Evolutionary conservation across 2,113 vertebrate genomes (phyloP), one percentile per base, ranked within the genome.

Genomic region (Pygoscelis antarcticus): DNA sequence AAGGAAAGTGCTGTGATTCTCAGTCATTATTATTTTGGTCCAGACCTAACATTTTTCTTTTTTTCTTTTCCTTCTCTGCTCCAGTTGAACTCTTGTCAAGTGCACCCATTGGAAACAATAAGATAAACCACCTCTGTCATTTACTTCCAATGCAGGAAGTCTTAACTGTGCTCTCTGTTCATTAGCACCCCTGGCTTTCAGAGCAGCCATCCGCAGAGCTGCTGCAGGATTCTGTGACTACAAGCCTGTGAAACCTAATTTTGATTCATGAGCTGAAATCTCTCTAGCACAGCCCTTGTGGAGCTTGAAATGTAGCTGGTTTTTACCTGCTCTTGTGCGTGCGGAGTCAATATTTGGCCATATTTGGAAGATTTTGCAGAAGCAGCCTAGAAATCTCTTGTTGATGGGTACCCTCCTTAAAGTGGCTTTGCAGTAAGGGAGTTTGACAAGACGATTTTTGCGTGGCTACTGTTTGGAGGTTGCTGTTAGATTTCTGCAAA

Each of bases 111-210:
- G 94, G 75, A 97, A 96, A 96, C 96, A 96, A 96, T 96, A 96
- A 96, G 95, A 95, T 94, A 96, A 97, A 97, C 97, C 96, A 96
- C 95, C 97, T 96, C 97, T 97, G 96, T 97, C 97, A 97, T 96
- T 97, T 97, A 95, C 82, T 95, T 94, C 84, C 93, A 93, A 34
- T 58, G 89, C 88, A 86, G 93, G 95, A 97, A 97, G 93, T 90
- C 93, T 96, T 94, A 88, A 97, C 96, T 58, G 47, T 95, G 95
- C 85, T 91, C 65, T 72, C 76, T 79, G 91, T 96, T 97, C 95
- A 90, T 95, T 97, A 97, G 83, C 96, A 66, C 58, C 84, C 68
- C 71, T 21, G 27, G 82, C 81, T 91, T 77, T 57, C 74, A 62
- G 91, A 92, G 78, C 96, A 89, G 96, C 90, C 93, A 94, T 97